Base-by-base conservation (phyloP, 2,797 vertebrate genomes). In the Cheirogaleus major region DNA sequence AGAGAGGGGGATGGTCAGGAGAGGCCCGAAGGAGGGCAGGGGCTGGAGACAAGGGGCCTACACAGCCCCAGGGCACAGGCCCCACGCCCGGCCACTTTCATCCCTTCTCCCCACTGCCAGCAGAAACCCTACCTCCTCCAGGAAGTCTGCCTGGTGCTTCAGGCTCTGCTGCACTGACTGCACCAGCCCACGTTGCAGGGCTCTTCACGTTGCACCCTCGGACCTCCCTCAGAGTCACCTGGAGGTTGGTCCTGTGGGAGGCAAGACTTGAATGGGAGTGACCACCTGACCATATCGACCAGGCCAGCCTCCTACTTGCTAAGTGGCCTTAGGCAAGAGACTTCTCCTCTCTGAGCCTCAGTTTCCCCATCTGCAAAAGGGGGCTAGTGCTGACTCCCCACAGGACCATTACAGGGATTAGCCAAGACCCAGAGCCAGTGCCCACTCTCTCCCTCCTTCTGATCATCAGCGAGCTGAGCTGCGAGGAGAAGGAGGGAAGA, bases 91-190 rank as follows among this genome's bases (percentile, higher is more conserved):
- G 45, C 12, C 65, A 20, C 22, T 52, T 78, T 25, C 30, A 35
- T 23, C n/a, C 25, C 45, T 91, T 80, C 76, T 48, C 38, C 35
- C 50, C 41, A 25, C 2, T 9, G 0, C 22, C 43, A n/a, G 41
- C 59, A 32, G 78, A 55, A 91, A 70, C 8, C 50, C 32, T 22
- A 15, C 72, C 75, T 87, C 75, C 65, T 92, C 87, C 78, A 78
- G 82, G 82, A 88, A 95, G 87, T 11, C 92, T 48, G 25, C 52
- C 27, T 20, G 45, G 73, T 55, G 12, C 22, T 50, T 50, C 50
- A 52, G 20, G n/a, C n/a, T 25, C 7, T 7, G 84, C 23, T 41
- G 32, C 5, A 9, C 35, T 18, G 27, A 25, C 50, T 13, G 2
- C 52, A 57, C 63, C 61, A 38, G 32, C 15, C 70, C 43, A 20